phyloP scores from a whole-genome alignment of 2,888 invertebrate genomes.

The Hecatera dysodea region DNA sequence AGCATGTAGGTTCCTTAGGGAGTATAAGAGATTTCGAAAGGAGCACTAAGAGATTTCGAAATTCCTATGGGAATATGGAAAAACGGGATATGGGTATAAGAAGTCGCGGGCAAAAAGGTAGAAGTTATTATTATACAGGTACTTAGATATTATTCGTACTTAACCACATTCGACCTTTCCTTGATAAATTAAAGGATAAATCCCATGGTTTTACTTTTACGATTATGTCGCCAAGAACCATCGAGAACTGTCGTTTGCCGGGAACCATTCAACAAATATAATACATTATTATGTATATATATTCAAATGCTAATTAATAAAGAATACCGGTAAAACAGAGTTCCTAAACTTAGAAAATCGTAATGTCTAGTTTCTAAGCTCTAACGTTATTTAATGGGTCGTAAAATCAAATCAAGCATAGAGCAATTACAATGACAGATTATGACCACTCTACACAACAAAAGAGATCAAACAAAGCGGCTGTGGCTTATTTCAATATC shows the following conservation, averaged over 20 bases:
- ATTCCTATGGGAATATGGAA: too few species aligned
- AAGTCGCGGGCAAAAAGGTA: too few species aligned
- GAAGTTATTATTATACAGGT: too few species aligned
- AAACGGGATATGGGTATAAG: too few species aligned
- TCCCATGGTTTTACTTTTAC: neutral
- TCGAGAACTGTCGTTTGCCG: neutral
- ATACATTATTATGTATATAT: too few species aligned
- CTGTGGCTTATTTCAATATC: slow-evolving; percentile 78
- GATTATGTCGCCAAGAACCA: neutral
- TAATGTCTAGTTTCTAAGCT: slow-evolving; percentile 35
- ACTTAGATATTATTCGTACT: slow-evolving; percentile 4
- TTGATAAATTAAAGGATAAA: neutral
- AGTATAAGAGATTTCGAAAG: too few species aligned
- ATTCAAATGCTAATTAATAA: slow-evolving; percentile 37
- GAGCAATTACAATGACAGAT: slow-evolving; percentile 64
- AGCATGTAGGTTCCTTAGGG: too few species aligned
- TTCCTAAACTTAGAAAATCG: slow-evolving; percentile 32
- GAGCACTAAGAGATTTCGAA: too few species aligned
- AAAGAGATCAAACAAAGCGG: slow-evolving; percentile 75
- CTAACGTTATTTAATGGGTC: slow-evolving; percentile 44
- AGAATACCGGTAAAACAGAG: slow-evolving; percentile 24
- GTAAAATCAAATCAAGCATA: slow-evolving; percentile 56
- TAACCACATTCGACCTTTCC: slow-evolving; percentile 3
- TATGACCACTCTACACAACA: slow-evolving; percentile 68
- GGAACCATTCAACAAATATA: slow-evolving; percentile 3